Base-by-base conservation (phyloP, 2,888 invertebrate genomes). In the Pheosia gnoma region DNA sequence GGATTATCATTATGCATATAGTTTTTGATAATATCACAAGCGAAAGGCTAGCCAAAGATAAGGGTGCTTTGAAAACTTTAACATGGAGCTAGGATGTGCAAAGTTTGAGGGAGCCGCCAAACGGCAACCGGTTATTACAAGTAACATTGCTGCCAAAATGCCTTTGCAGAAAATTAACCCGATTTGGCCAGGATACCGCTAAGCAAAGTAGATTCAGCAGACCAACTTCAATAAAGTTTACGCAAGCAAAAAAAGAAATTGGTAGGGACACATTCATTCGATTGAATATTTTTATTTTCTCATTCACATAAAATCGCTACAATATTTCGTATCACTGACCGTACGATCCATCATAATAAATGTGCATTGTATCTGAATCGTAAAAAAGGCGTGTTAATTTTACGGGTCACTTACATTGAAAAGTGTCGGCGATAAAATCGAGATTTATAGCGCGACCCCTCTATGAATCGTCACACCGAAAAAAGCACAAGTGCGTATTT, bases 381-480 rank as follows among this genome's bases (percentile, higher is more conserved):
- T 67, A 72, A 72, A 77, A 51, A 77, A 70, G 58, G 62, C 60
- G 64, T 71, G 72, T 69, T 77, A 76, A 79, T 81, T 81, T 81
- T 76, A 78, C 80, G 75, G 75, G 72, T 76, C 78, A 78, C 74
- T 77, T 77, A 72, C 77, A 79, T 74, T 76, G 79, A 77, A 81
- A 79, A 81, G 72, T 78, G 75, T 73, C 59, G 60, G 68, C 74
- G 78, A 78, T 80, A 78, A 80, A 75, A 78, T 78, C 75, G 66
- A 70, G 78, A 81, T 80, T 78, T 80, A 81, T 75, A 61, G 72
- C 71, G 61, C 67, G 72, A 78, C 76, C 75, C 71, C 71, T 65
- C 68, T 68, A 67, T 74, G 75, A 74, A 74, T 77, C 68, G 68
- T 70, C 69, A 75, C 0, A 71, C 66, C 68, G 64, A 68, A 67